Evolutionary conservation across 2,113 vertebrate genomes (phyloP), one percentile per base, ranked within the genome.

Genomic region (Sakesphorus luctuosus): DNA sequence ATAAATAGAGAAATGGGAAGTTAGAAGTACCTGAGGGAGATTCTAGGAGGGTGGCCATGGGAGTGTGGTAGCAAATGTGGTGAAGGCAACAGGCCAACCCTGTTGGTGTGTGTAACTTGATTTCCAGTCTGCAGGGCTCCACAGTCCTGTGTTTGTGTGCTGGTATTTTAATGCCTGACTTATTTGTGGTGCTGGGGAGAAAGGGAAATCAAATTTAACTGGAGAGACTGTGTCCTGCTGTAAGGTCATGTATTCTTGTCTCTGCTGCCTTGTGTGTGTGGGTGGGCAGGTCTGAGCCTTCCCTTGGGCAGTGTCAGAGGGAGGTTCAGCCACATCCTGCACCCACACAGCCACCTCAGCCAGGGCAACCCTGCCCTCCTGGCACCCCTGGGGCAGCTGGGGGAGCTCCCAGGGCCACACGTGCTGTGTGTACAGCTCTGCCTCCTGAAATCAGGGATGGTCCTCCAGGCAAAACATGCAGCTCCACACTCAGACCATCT

Each of bases 241-340:
- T 97, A 96, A 97, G 97, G 83, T 93, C 66, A 83, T 33, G 36
- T 81, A 74, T 96, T 96, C 97, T 93, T 95, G 31, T 78, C 81
- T 55, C 63, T 86, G 52, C 77, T 23, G 28, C 28, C 88, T 59
- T 92, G 56, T 66, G 65, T n/a, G 81, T 29, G 94, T 95, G 96
- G 89, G 94, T 74, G 78, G 80, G 68, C 88, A 91, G 89, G 75
- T 93, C 76, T 40, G 83, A 85, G 53, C 65, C 53, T 81, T 66
- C 92, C 67, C 61, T 91, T 71, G 44, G 53, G 63, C 93, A 47
- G 6, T 44, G 82, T 65, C 88, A 93, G 84, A 86, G 96, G 90
- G 93, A 94, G 97, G 92, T 72, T 91, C 24, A 69, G 84, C 97
- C 98, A 98, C 98, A 98, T 98, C 98, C 98, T 96, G 94, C 84